Evolutionary conservation across 2,113 vertebrate species (phyloP), one percentile per base, ranked within the genome.

Genomic region (Phocoena phocoena): DNA sequence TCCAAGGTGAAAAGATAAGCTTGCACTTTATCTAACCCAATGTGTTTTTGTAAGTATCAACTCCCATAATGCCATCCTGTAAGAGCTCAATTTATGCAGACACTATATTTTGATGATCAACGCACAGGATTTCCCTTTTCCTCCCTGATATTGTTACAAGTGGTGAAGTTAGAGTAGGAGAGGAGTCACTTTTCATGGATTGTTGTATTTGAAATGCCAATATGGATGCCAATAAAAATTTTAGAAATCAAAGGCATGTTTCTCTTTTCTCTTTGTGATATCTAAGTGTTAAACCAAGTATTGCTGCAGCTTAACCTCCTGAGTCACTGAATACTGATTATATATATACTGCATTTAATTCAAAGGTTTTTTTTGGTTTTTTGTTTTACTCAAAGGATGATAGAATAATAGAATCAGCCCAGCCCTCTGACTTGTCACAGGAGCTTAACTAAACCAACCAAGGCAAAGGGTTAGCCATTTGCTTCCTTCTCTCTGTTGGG

Each of bases 11-110:
- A 97, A 97, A 94, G 50, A 96, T 92, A 97, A 95, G 44, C 36
- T 73, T 95, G 6, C 21, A 89, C 53, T 96, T 98, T 73, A 96
- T 96, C 50, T 90, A 95, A 81, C 53, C 33, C 73, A 1, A 28
- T 73, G 12, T 95, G 44, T 92, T 98, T 94, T 90, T 94, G 2
- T 38, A 96, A 88, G 80, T 83, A 81, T 68, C 31, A 50, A 31
- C n/a, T 96, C 93, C 91, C 36, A 28, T 10, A n/a, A 98, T 97
- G 47, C 28, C 96, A 96, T 95, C 85, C 71, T 95, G 44, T 65
- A 96, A 90, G 83, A 93, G 63, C 44, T 96, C 65, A 85, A 12
- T 97, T 94, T 96, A 90, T 94, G 62, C 36, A 90, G 70, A 65
- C 53, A 74, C 58, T 82, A 4, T 80, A 81, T 95, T 96, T 86